These are phyloP conservation scores for Digitonthophagus gazella DNA, from an alignment of 2,888 invertebrate species.

Conservation along the genomic window DNA sequence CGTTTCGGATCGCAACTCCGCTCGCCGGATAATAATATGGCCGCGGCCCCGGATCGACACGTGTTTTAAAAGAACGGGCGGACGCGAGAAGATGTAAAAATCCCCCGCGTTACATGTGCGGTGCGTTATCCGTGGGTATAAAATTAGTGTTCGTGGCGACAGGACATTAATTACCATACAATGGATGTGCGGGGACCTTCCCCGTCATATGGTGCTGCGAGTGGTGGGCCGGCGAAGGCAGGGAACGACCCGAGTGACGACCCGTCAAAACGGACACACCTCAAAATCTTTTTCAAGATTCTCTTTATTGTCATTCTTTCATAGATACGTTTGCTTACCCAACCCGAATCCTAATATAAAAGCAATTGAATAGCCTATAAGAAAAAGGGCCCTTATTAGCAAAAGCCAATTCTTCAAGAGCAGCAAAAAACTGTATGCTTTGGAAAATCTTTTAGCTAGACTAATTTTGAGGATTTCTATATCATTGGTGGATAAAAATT, in stretches of 20 bases:
- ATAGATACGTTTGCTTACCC: not conserved
- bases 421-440: too few relatives aligned
- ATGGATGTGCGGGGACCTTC: constrained; percentile 30
- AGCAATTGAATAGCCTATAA: too few relatives aligned
- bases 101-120: constrained; percentile 24
- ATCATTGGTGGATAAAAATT: too few relatives aligned
- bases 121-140: constrained; percentile 29
- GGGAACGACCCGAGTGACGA: constrained; percentile 34
- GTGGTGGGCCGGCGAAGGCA: constrained; percentile 26
- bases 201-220: constrained; percentile 31
- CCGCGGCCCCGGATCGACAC: constrained; percentile 4
- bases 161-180: constrained; percentile 34
- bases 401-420: too few relatives aligned
- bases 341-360: too few relatives aligned
- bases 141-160: constrained; percentile 34
- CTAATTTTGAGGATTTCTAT: too few relatives aligned
- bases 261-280: constrained; percentile 36
- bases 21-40: not conserved
- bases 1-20: not conserved
- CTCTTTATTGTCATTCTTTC: not conserved
- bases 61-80: constrained; percentile 24
- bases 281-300: constrained; percentile 20
- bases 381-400: too few relatives aligned
- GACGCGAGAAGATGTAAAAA: not conserved
- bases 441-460: too few relatives aligned